Evolutionary conservation across 1,140 invertebrate species (phyloP).

Genomic region (Hormaphis cornu): DNA sequence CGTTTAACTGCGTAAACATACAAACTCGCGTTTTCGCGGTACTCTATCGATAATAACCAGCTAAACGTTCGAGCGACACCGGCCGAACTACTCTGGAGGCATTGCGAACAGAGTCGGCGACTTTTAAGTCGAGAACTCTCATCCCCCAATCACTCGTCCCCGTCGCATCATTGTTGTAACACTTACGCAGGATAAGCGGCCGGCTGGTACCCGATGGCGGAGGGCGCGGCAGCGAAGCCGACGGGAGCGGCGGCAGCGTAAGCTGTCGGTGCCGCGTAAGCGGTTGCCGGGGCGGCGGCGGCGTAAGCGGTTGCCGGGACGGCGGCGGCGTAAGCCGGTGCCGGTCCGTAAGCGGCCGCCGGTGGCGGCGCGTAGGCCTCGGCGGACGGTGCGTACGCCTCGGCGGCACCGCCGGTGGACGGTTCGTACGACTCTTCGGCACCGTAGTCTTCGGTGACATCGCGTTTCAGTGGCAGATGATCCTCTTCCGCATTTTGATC

Average conservation of each 20-base stretch:
- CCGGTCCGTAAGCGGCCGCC: neutral
- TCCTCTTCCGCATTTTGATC: neutral
- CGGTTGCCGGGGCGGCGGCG: neutral
- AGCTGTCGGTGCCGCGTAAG: neutral
- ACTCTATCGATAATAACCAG: neutral
- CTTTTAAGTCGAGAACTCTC: neutral
- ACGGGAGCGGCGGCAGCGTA: constrained; percentile 1
- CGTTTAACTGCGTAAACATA: neutral
- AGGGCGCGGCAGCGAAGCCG: neutral
- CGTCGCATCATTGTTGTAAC: neutral
- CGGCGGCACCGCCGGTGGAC: neutral
- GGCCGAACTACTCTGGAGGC: neutral
- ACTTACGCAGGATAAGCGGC: neutral
- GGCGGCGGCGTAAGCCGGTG: neutral
- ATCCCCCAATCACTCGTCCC: neutral
- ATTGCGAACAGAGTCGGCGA: neutral
- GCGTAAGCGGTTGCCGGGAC: neutral
- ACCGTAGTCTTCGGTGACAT: neutral
- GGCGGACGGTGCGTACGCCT: neutral
- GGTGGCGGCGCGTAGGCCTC: neutral
- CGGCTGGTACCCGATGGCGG: neutral
- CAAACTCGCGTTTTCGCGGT: neutral
- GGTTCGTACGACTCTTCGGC: neutral
- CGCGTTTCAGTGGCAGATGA: neutral
- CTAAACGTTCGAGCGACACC: neutral